A percentile compares a stretch with the other conserved stretches of the same genome.
phyloP scores from a whole-genome alignment of 2,113 vertebrate genomes.

The Centropus bengalensis region DNA sequence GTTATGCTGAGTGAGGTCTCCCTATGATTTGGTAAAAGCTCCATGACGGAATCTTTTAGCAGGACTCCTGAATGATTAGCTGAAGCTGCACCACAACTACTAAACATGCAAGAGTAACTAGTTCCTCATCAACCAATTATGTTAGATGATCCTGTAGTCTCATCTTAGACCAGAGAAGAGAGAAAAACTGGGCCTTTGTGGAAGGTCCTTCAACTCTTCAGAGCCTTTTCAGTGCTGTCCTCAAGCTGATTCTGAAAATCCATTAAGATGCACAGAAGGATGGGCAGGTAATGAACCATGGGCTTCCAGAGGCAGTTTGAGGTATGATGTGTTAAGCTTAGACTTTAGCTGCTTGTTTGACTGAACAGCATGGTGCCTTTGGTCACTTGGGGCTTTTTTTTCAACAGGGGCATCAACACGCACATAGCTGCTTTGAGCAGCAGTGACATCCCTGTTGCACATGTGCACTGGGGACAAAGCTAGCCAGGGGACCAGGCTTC shows the following conservation, averaged over 20 bases:
- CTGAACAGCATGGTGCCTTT: neutral
- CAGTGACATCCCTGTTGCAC: neutral
- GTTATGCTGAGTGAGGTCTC: neutral
- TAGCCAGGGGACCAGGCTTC: neutral
- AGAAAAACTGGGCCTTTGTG: neutral
- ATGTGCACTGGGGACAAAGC: neutral
- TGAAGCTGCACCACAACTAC: neutral
- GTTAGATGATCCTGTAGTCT: neutral
- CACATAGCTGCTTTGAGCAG: neutral
- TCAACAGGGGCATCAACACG: neutral
- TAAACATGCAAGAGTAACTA: neutral
- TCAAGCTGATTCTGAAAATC: neutral
- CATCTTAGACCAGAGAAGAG: neutral
- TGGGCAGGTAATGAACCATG: neutral
- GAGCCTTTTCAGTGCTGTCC: neutral
- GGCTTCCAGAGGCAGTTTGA: neutral
- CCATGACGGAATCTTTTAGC: neutral
- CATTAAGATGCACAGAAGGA: constrained; percentile 1
- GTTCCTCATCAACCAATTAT: neutral
- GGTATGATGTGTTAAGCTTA: neutral
- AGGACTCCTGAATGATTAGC: neutral
- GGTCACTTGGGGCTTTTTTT: neutral
- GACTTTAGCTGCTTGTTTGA: neutral
- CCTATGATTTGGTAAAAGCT: neutral
- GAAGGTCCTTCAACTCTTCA: neutral